Base-by-base conservation (phyloP, 92 coral and sea anemone genomes). In the Porites lobata region DNA sequence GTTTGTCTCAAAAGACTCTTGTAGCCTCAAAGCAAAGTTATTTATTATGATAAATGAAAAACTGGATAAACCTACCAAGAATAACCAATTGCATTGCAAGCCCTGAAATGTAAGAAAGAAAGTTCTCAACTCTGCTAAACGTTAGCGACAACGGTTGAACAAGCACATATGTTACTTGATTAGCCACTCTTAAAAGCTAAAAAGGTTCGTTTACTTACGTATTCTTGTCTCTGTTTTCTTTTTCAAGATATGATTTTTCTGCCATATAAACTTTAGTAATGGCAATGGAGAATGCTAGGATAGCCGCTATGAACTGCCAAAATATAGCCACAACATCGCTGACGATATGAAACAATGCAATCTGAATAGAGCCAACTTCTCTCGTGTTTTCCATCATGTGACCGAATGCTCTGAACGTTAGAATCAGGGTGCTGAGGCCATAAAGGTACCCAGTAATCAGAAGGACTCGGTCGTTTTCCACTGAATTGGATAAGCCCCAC, bases 261-360 rank as follows among this genome's bases (percentile, higher is more conserved):
- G 87, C 90, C 26, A 87, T 85, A 65, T 79, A 87, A 12, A 87
- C 86, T 71, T 87, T 87, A 8, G 90, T 87, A 56, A 87, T 78
- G 43, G 90, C 90, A n/a, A 86, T n/a, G 1, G 90, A 79, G 70
- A 86, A 86, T 59, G 90, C 90, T 47, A 86, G 62, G 29, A 68
- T 86, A 72, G 80, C 86, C 2, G 90, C 90, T 18, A 71, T 61
- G 68, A 87, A 87, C 24, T 87, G 86, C 72, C 90, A 82, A 58
- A 87, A 70, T 29, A 87, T 87, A 9, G 79, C 68, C 7, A 62
- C 79, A 20, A 87, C 79, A 21, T 80, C 85, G 50, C 20, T 57
- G 21, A 87, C 50, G 58, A 87, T 87, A 24, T 71, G 86, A 72
- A 87, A 87, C 73, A 87, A 72, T 32, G 90, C 90, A 20, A 86